These are phyloP conservation scores for Temnopleurus reevesii DNA, from an alignment of 53 echinoderm and acorn worm genomes.

Conservation along the genomic window DNA sequence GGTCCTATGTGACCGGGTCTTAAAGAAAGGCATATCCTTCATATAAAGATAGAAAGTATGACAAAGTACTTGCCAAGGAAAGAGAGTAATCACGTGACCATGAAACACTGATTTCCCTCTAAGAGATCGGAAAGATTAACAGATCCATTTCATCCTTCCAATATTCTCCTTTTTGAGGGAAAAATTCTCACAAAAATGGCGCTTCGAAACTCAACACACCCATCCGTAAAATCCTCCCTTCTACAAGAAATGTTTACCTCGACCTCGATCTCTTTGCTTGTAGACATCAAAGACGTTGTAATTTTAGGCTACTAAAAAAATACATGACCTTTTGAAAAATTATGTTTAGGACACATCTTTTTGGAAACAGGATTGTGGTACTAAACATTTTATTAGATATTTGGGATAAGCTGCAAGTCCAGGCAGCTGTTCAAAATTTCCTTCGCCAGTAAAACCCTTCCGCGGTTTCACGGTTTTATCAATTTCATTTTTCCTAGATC, in stretches of 20 bases:
- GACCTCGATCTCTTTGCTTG: no score
- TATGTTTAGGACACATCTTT: neutral
- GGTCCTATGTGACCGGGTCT: neutral
- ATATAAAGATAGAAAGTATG: neutral
- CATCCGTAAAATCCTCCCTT: neutral
- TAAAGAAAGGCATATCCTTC: neutral
- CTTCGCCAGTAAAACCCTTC: neutral
- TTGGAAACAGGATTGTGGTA: slow-evolving; percentile 5
- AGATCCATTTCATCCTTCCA: neutral
- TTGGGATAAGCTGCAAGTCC: neutral
- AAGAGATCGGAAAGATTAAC: neutral
- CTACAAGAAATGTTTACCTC: no score
- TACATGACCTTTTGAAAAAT: neutral
- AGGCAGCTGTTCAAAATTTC: slow-evolving; percentile 27
- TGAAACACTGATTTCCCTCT: neutral
- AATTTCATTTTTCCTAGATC: no score
- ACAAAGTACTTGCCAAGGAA: neutral
- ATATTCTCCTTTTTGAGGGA: neutral
- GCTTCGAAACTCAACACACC: neutral
- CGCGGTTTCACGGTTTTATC: neutral
- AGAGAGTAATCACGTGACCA: neutral
- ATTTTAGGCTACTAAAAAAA: neutral
- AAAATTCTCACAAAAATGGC: neutral
- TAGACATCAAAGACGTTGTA: no score
- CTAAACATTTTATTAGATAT: neutral